Evolutionary conservation across 2,888 invertebrate genomes (phyloP).

Genomic region (Eupithecia exiguata): DNA sequence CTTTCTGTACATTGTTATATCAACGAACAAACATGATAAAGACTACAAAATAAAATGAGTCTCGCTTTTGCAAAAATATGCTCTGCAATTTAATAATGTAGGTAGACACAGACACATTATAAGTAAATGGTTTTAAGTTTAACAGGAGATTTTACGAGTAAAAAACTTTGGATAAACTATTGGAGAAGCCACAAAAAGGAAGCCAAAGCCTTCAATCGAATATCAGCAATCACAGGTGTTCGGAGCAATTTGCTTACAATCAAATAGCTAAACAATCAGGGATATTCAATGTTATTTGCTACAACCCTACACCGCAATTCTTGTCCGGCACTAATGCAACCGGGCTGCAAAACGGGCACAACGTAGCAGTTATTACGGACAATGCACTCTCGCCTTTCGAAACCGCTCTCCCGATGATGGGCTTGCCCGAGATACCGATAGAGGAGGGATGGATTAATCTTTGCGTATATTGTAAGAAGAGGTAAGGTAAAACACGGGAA

Average conservation of each 20-base stretch:
- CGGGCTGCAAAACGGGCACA: slow-evolving; percentile 14
- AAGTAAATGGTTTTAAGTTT: not conserved
- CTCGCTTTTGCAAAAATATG: not conserved
- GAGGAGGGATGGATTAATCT: not conserved
- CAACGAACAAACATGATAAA: not conserved
- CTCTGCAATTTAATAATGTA: not conserved
- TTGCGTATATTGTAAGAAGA: not conserved
- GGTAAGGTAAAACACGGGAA: too few species aligned
- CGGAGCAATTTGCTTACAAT: not conserved
- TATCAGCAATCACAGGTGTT: not conserved
- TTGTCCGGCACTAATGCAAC: slow-evolving; percentile 11
- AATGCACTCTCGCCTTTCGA: slow-evolving; percentile 17
- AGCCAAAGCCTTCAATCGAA: not conserved
- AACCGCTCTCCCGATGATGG: slow-evolving; percentile 4
- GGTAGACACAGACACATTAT: not conserved
- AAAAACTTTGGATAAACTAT: not conserved
- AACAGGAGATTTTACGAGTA: not conserved
- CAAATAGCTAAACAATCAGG: slow-evolving; percentile 9
- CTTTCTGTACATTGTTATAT: not conserved
- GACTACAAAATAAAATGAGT: not conserved
- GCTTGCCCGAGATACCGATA: slow-evolving; percentile 10
- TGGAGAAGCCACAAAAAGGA: not conserved
- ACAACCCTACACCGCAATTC: slow-evolving; percentile 3
- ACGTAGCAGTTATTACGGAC: slow-evolving; percentile 18
- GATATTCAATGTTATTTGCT: not conserved